Evolutionary conservation across 2,888 invertebrate genomes (phyloP), one percentile per base, ranked within the genome.

Genomic region (Agriopis marginaria): DNA sequence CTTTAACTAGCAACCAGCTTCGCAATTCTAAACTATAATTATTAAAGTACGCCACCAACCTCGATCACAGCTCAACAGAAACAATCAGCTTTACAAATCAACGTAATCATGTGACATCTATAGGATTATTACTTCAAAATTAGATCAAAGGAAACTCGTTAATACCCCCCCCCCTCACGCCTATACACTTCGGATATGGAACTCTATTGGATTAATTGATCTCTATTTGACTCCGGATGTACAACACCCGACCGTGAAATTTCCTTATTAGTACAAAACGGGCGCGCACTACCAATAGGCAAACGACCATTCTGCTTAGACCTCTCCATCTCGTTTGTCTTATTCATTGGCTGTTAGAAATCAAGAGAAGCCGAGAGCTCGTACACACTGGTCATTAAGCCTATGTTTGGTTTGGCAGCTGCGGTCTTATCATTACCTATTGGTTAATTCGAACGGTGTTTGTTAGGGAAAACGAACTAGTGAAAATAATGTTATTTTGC

Each of bases 191-290:
- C 40, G 49, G 47, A 54, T 55, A 10, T 40, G 17, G 50, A 61
- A 69, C 45, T 39, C 53, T 55, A 71, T 69, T 65, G 67, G 50
- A 81, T 80, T 80, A 81, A 86, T 82, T 80, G 81, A 83, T 85
- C 82, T 79, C 71, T 70, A 78, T 76, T 77, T 74, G 71, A 64
- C 68, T 75, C 23, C 69, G 73, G 77, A 75, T 66, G 73, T 79
- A 78, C 78, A 71, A 79, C 79, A 80, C 78, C 77, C 80, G 77
- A 77, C 81, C 81, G 73, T 82, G 73, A 82, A 87, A 82, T 82
- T 82, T 82, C 77, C 79, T 85, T 83, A 86, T 86, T 85, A 85
- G 82, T 79, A 77, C 72, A 73, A 60, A 79, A 79, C 75, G 77
- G 71, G 75, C 73, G 74, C 77, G 74, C 73, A 76, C 74, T 77